Conservation (phyloP, 1,140 invertebrate genomes). For the Trichonephila clavipes region DNA sequence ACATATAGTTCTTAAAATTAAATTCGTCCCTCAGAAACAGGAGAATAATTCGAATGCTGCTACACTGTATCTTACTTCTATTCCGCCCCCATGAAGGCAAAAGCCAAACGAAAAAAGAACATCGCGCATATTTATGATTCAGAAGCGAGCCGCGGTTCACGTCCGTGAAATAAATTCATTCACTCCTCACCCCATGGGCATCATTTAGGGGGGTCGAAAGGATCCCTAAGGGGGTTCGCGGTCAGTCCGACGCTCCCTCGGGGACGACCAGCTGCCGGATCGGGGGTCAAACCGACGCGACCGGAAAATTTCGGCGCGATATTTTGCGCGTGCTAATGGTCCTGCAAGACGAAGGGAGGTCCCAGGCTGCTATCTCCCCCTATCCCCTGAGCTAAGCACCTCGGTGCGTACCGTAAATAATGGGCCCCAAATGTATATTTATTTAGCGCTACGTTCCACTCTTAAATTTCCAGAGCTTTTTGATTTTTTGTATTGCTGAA, state of each 20-base stretch:
- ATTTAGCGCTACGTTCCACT: constrained; percentile 54
- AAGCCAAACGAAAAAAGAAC: neutral
- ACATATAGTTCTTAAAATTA: too few species aligned
- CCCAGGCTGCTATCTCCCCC: neutral
- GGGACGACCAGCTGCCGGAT: constrained; percentile 42
- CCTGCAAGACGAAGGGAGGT: neutral
- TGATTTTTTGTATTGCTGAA: constrained; percentile 11
- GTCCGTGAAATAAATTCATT: constrained; percentile 73
- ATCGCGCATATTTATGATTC: constrained; percentile 64
- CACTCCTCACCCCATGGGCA: constrained; percentile 31
- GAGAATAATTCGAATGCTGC: neutral
- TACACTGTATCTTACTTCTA: neutral
- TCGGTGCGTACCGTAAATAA: constrained; percentile 60
- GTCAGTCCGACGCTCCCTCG: constrained; percentile 44
- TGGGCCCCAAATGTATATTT: constrained; percentile 70
- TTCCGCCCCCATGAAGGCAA: neutral
- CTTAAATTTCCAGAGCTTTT: constrained; percentile 12
- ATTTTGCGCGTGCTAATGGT: constrained; percentile 66
- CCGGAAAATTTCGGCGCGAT: constrained; percentile 70
- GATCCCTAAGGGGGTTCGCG: constrained; percentile 32
- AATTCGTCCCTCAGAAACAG: neutral
- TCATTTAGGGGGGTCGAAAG: constrained; percentile 56
- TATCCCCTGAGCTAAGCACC: neutral
- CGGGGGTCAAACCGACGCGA: constrained; percentile 66
- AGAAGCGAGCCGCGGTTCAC: constrained; percentile 18